Conservation (phyloP, 2,888 invertebrate genomes). For the Dynastes grantii region DNA sequence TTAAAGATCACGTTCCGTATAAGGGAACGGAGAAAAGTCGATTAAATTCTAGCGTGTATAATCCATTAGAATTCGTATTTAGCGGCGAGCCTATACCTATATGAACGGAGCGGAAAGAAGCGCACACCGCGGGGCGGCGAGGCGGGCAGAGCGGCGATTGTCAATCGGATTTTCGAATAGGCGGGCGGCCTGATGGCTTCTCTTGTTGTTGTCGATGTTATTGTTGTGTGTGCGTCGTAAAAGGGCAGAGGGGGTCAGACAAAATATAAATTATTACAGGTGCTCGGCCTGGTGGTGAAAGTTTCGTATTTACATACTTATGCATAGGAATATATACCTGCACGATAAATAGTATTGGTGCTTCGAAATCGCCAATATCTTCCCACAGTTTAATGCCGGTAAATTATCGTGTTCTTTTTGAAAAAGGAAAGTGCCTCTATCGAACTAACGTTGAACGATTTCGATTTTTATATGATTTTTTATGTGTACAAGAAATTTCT, state of each 20-base stretch:
- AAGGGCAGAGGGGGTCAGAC: constrained; percentile 9
- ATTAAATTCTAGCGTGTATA: constrained; percentile 41
- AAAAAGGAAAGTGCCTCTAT: not conserved
- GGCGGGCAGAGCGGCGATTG: constrained; percentile 10
- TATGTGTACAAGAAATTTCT: too few species aligned
- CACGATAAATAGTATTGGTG: too few species aligned
- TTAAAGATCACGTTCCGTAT: constrained; percentile 49
- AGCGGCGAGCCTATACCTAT: constrained; percentile 26
- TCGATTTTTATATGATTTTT: not conserved
- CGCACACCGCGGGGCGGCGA: not conserved
- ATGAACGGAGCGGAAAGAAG: not conserved
- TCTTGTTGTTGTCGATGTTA: constrained; percentile 21
- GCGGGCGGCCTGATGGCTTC: constrained; percentile 26
- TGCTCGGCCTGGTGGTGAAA: constrained; percentile 26
- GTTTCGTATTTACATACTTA: constrained; percentile 28
- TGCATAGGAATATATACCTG: too few species aligned
- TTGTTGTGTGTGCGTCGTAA: constrained; percentile 7
- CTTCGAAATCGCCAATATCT: constrained; percentile 9
- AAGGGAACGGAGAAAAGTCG: constrained; percentile 47
- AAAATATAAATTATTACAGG: constrained; percentile 32
- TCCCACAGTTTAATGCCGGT: constrained; percentile 13
- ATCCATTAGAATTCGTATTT: constrained; percentile 41
- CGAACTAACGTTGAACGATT: not conserved
- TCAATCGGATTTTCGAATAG: constrained; percentile 36
- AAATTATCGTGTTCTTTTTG: constrained; percentile 1